These are phyloP conservation scores for Anisognathus igniventris DNA, from an alignment of 2,797 vertebrate species.

Conservation along the genomic window DNA sequence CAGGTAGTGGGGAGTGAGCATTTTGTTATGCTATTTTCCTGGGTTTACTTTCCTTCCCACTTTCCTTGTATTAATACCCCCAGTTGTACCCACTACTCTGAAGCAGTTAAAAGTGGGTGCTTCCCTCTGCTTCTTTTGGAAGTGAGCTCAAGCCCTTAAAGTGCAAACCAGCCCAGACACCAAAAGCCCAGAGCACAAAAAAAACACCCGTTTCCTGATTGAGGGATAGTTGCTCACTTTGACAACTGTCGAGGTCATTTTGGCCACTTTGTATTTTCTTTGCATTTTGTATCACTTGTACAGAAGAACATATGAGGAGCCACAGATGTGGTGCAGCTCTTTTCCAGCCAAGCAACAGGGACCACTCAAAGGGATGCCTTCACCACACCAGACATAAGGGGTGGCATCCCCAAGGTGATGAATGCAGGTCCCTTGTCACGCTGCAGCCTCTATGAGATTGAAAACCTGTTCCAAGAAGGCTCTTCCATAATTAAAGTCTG, in stretches of 20 bases:
- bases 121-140: background rate
- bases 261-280: background rate
- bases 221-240: background rate
- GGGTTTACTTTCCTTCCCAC: background rate
- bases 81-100: background rate
- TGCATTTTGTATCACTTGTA: background rate
- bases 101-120: background rate
- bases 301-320: background rate
- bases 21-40: background rate
- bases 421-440: background rate
- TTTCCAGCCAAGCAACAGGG: background rate
- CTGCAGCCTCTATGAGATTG: background rate
- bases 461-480: background rate
- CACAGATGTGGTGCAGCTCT: background rate
- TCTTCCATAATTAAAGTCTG: background rate
- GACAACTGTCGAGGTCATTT: background rate
- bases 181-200: fast-evolving
- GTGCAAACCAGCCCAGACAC: background rate
- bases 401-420: fast-evolving
- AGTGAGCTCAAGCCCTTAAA: background rate
- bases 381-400: background rate
- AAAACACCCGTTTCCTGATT: background rate
- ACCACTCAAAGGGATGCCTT: background rate
- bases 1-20: background rate
- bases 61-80: background rate